A percentile compares a stretch with the other conserved stretches of the same genome.
Evolutionary conservation across 2,888 invertebrate genomes (phyloP).

Genomic region (Brachylomia viminalis): DNA sequence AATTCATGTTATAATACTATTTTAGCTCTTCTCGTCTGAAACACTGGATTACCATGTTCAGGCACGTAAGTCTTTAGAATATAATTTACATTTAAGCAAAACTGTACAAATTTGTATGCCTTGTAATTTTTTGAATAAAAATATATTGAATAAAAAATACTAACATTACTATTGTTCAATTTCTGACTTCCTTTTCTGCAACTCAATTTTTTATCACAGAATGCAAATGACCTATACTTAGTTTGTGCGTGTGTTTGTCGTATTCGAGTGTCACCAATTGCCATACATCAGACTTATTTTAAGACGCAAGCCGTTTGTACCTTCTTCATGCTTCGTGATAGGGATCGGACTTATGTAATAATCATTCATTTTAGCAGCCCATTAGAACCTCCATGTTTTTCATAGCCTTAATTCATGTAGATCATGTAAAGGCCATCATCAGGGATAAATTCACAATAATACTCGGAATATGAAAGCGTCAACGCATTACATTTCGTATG

Average conservation of each 20-base stretch:
- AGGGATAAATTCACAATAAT: neutral
- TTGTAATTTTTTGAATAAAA: too few species aligned
- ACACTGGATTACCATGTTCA: too few species aligned
- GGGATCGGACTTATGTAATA: neutral
- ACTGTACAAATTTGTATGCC: too few species aligned
- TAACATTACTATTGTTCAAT: neutral
- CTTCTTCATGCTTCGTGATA: neutral
- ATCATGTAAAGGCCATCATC: neutral
- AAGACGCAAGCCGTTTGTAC: neutral
- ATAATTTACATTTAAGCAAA: too few species aligned
- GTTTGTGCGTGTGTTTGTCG: neutral
- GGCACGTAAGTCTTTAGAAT: too few species aligned
- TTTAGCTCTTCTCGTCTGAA: too few species aligned
- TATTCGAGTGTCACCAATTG: neutral
- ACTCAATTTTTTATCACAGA: neutral
- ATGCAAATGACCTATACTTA: too few species aligned
- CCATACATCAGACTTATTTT: neutral
- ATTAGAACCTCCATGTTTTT: neutral
- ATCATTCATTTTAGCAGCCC: neutral
- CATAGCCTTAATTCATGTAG: neutral
- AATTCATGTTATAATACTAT: too few species aligned
- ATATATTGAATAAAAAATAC: too few species aligned
- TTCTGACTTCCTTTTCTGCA: neutral
- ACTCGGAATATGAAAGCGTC: neutral
- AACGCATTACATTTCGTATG: conserved; percentile 35